Base-by-base conservation (phyloP, 2,888 invertebrate species). In the Himalopsyche kuldschensis region DNA sequence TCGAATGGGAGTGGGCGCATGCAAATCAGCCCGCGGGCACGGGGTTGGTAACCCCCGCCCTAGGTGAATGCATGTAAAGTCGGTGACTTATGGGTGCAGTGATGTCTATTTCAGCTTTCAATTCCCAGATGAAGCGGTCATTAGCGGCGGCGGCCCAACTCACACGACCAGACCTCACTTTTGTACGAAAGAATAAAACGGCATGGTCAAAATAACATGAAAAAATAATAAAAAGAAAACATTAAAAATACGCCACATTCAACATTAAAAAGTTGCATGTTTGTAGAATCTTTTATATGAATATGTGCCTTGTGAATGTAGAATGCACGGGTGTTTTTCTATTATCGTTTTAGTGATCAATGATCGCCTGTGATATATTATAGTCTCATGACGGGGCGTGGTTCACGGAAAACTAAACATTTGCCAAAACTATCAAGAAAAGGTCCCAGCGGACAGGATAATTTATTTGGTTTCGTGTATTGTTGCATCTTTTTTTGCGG, bases 391-490 rank as follows among this genome's bases (percentile, higher is more conserved):
- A n/a, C 80, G 46, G 81, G 85, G 84, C 84, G 84, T 85, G 84
- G 84, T 63, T 41, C 35, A 81, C 78, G 69, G 83, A 81, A 84
- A 86, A 84, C 85, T 86, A 86, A 86, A 86, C 84, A 86, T 86
- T 86, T 84, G 85, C 85, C 83, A 86, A 85, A 86, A 82, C 84
- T 80, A 82, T 85, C 80, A 84, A 84, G 80, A 86, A 84, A 86
- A 83, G 85, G 84, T 84, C 83, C 79, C 83, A 80, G 76, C 46
- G 82, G 84, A 85, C 81, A 82, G 82, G 82, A 85, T 85, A 85
- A 85, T 85, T 85, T 85, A 85, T 85, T 84, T 85, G 35, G 82
- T 83, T 80, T 83, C 46, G 35, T 55, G 69, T 75, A 85, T 86
- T 84, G 83, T 82, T 78, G 79, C 69, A 32, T 47, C 81, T 84